Base-by-base conservation (phyloP, 1,140 invertebrate genomes). In the Maniola jurtina region DNA sequence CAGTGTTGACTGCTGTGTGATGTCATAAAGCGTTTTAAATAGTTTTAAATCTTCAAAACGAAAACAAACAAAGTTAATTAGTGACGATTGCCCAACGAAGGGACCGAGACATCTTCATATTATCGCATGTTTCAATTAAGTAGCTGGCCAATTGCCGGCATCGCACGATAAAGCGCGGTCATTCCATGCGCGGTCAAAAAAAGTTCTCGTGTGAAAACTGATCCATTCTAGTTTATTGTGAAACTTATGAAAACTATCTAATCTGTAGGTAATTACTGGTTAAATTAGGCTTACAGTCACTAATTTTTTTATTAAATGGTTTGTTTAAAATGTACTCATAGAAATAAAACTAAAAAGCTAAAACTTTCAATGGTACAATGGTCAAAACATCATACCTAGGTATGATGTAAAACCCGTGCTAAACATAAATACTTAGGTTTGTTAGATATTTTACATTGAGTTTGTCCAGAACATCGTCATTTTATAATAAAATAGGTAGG, bases 41-140 rank as follows among this genome's bases (percentile, higher is more conserved):
- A n/a, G n/a, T 15, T 42, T 48, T 54, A 64, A 73, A 75, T 1
- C 35, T 35, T 42, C 48, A 64, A 73, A 75, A 48, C 55, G 68
- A 73, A 73, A 77, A 73, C 72, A 79, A 83, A 80, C 74, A 80
- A 72, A 74, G 70, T 61, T 79, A 77, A 83, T 80, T 73, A 72
- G 70, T 65, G 76, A 77, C 75, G 66, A 79, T 79, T 77, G 71
- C 64, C 63, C 73, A 79, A 82, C 76, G 68, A 70, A 81, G 79
- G 77, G 69, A 74, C 74, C 72, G 66, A 73, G 77, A 72, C 70
- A 34, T 50, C 35, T 36, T 64, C 57, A 42, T 66, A 58, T 73
- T 79, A 81, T 81, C 64, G 74, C 81, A 70, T 83, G 80, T 80
- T 80, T 81, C 82, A 86, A 86, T 84, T 84, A n/a, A n/a, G n/a